Evolutionary conservation across 2,888 invertebrate genomes (phyloP), one percentile per base, ranked within the genome.

Genomic region (Monochamus alternatus): DNA sequence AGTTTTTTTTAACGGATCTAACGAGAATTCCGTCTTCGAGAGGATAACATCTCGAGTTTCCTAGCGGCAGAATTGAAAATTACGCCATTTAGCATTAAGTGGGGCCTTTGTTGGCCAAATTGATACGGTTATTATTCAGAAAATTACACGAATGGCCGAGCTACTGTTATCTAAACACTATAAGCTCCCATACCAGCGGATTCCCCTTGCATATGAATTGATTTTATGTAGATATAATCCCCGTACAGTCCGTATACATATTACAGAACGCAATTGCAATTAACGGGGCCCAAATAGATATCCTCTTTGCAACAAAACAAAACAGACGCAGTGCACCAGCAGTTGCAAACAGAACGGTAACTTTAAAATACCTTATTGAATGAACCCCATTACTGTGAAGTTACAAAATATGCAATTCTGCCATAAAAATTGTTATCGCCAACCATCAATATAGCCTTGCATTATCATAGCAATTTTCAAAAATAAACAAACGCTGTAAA

Each of bases 211-310:
- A 68, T 58, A 67, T 38, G 59, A 30, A 68, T 68, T 68, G 68
- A 68, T 68, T 68, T 68, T 68, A 68, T 68, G 68, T 58, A 68
- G 59, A 68, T 68, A 68, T 68, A 59, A 68, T 68, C 68, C 47
- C 30, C 47, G 44, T 30, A 64, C 44, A 22, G 64, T 64, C 64
- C 47, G 30, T 64, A 64, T 64, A 64, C 64, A 64, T 47, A 64
- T 64, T 64, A 64, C 64, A 64, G 47, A 47, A 64, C 12, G 22
- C 64, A 64, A 64, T 64, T 64, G 44, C 47, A 64, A 64, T 64
- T 47, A 64, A 22, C 22, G 31, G 9, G 32, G 9, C 30, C 30
- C 64, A 22, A 5, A 64, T 38, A 47, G 64, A 30, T 47, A 30
- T 64, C 62, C 43, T 62, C 43, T n/a, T 62, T n/a, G 43, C 38